These are phyloP conservation scores for Sinocyclocheilus rhinocerous DNA, from an alignment of 2,113 vertebrate genomes.

Conservation along the genomic window DNA sequence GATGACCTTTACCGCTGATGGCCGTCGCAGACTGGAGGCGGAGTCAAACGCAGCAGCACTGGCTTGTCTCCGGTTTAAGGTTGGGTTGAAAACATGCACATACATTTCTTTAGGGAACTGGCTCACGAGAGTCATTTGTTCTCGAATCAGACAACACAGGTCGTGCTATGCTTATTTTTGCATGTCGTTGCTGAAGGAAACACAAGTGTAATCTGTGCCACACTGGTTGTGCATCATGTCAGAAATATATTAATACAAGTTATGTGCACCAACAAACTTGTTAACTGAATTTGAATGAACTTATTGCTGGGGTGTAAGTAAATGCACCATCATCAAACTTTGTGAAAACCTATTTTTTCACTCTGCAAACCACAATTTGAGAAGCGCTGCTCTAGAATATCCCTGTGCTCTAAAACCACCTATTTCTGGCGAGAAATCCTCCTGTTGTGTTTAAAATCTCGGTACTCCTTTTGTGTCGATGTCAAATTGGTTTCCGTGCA, in stretches of 20 bases:
- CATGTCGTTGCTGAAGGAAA: neutral
- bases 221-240: neutral
- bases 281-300: neutral
- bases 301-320: neutral
- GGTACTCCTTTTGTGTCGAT: too few species aligned
- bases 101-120: too few species aligned
- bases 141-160: neutral
- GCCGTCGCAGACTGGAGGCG: constrained; percentile 79
- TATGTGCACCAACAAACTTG: neutral
- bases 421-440: too few species aligned
- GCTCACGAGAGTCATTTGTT: neutral
- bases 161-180: neutral
- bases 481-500: too few species aligned
- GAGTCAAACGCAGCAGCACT: constrained; percentile 87
- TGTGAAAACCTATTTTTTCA: too few species aligned
- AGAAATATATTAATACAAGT: neutral
- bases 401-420: neutral
- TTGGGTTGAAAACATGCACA: neutral
- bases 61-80: constrained; percentile 91
- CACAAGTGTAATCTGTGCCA: neutral
- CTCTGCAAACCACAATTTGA: too few species aligned
- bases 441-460: too few species aligned
- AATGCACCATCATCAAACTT: too few species aligned
- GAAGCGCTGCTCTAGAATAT: neutral
- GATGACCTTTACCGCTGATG: constrained; percentile 85